Base-by-base conservation (phyloP, 2,797 vertebrate species). In the Benthosema pterotum region DNA sequence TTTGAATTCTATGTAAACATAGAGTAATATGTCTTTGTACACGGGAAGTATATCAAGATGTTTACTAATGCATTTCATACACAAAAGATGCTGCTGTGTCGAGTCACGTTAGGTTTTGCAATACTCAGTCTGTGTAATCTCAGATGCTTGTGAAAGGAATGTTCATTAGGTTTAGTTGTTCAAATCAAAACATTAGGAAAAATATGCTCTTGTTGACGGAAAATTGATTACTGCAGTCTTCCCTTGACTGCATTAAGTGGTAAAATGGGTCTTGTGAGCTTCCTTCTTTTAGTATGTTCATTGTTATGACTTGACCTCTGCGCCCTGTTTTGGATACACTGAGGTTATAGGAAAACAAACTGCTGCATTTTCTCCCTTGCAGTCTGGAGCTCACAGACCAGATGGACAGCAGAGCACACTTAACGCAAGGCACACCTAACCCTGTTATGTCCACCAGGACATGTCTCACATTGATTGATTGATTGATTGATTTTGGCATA, bases 141-240 rank as follows among this genome's bases (percentile, higher is more conserved):
- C 9, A 38, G 5, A 53, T 58, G 55, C 32, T 48, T 57, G 64
- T 62, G 28, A 62, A 3, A 49, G 28, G 18, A 5, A 16, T 42
- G 52, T 60, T 14, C 55, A 57, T 45, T 12, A 45, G 13, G 18
- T 18, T n/a, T 57, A 14, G 42, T 57, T 57, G 42, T 46, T 3
- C 28, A 67, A 49, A 47, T 14, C 13, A 38, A 49, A 62, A 47
- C 58, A 42, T 46, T 2, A 25, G 14, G 64, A 51, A 69, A 66
- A 51, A 69, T 28, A 25, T 56, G 63, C 45, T 25, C 5, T 8
- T 54, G 52, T 25, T 42, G 54, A 53, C 52, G 54, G 19, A 61
- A 45, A 55, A 42, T 18, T 11, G 42, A 19, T 25, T 25, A 38
- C 58, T 45, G 13, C 17, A 13, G 8, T 28, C 19, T 43, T 56